Conservation (phyloP, 2,797 vertebrate genomes). For the Myotis planiceps region DNA sequence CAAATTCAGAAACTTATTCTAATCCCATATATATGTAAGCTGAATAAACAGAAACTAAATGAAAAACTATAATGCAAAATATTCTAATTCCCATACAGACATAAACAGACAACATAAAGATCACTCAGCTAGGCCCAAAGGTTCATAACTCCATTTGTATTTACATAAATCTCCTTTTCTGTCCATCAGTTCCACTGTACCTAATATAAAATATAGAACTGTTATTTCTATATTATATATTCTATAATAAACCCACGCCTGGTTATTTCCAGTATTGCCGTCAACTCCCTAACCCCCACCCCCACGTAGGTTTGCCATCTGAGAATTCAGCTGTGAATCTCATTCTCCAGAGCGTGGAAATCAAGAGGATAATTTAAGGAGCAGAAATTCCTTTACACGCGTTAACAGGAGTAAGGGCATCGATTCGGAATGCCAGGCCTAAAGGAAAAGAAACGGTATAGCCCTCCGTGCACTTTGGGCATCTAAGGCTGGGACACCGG, state of each 20-base stretch:
- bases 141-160: neutral
- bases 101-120: neutral
- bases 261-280: neutral
- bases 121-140: neutral
- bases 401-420: neutral
- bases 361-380: neutral
- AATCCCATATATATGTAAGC: neutral
- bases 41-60: neutral
- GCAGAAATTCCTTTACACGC: neutral
- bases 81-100: neutral
- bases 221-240: no score
- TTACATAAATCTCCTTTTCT: neutral
- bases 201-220: neutral
- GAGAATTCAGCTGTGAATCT: neutral
- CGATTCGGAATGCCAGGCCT: neutral
- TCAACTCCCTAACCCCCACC: neutral
- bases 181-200: neutral
- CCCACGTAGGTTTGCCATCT: neutral
- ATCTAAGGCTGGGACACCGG: neutral
- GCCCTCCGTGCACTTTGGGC: neutral
- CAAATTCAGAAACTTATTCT: neutral
- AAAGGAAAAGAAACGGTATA: fast-evolving
- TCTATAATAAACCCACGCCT: neutral
- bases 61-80: neutral
- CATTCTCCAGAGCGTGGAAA: neutral